phyloP scores from a whole-genome alignment of 2,888 invertebrate species.

The Epiblema foenella region DNA sequence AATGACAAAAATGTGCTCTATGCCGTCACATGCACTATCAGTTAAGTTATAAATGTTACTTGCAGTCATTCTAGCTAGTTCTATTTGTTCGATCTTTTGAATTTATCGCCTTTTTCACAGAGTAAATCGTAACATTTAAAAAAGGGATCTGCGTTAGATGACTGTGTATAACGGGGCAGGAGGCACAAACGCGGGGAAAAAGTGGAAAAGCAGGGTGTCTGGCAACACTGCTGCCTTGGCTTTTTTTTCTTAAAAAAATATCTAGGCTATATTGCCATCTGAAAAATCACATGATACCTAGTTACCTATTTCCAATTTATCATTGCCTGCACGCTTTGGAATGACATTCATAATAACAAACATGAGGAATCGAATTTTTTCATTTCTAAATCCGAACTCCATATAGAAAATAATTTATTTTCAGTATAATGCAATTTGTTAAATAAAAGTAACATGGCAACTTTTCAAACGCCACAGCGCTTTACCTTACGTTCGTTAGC shows the following conservation, averaged over 20 bases:
- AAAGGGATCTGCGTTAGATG: no score
- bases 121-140: no score
- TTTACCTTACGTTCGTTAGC: slow-evolving; percentile 9
- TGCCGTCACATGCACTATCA: no score
- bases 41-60: no score
- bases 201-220: no score
- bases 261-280: slow-evolving; percentile 13
- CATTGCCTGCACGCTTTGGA: background rate
- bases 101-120: no score
- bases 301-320: background rate
- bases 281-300: background rate
- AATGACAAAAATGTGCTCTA: no score
- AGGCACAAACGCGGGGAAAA: no score
- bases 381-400: background rate
- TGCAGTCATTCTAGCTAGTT: no score
- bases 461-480: slow-evolving; percentile 10
- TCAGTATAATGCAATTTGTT: background rate
- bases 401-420: background rate
- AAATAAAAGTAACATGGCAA: slow-evolving; percentile 7
- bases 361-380: background rate
- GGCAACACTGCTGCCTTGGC: no score
- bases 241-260: background rate
- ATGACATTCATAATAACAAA: background rate
- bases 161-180: no score
- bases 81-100: no score